These are phyloP conservation scores for Cryptophagus acutangulus DNA, from an alignment of 2,888 invertebrate species.

Conservation along the genomic window DNA sequence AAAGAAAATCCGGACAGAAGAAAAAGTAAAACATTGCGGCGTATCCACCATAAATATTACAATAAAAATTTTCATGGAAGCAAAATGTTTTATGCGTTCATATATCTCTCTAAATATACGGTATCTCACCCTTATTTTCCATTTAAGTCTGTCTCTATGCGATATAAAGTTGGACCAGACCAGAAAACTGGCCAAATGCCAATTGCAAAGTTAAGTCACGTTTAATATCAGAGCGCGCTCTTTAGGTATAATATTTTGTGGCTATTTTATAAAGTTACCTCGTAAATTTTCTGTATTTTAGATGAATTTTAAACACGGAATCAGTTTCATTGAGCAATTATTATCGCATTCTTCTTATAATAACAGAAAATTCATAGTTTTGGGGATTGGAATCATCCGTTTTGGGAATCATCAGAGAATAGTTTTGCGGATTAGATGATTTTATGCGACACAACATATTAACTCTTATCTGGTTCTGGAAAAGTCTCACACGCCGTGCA, in stretches of 20 bases:
- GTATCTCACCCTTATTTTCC: slow-evolving; percentile 40
- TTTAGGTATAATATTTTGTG: slow-evolving; percentile 40
- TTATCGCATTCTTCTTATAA: too few species aligned
- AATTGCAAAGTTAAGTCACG: slow-evolving; percentile 37
- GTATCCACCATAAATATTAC: not conserved
- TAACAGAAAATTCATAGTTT: too few species aligned
- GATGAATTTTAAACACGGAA: slow-evolving; percentile 33
- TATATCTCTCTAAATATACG: slow-evolving; percentile 41
- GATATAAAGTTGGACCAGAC: slow-evolving; percentile 30
- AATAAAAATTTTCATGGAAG: slow-evolving; percentile 9
- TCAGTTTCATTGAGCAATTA: too few species aligned
- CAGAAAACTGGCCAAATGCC: slow-evolving; percentile 34
- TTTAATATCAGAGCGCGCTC: slow-evolving; percentile 38
- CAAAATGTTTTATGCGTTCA: slow-evolving; percentile 35
- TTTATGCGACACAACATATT: slow-evolving; percentile 18
- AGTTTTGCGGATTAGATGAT: not conserved
- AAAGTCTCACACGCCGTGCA: slow-evolving; percentile 16
- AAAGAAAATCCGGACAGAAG: too few species aligned
- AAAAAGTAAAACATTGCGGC: too few species aligned
- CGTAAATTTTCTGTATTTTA: slow-evolving; percentile 38
- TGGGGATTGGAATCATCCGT: too few species aligned
- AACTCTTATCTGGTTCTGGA: slow-evolving; percentile 18
- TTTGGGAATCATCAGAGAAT: too few species aligned
- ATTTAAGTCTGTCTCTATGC: slow-evolving; percentile 33
- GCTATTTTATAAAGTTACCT: slow-evolving; percentile 39